phyloP scores from a whole-genome alignment of 2,888 invertebrate genomes.

The Chrysotoxum bicinctum region DNA sequence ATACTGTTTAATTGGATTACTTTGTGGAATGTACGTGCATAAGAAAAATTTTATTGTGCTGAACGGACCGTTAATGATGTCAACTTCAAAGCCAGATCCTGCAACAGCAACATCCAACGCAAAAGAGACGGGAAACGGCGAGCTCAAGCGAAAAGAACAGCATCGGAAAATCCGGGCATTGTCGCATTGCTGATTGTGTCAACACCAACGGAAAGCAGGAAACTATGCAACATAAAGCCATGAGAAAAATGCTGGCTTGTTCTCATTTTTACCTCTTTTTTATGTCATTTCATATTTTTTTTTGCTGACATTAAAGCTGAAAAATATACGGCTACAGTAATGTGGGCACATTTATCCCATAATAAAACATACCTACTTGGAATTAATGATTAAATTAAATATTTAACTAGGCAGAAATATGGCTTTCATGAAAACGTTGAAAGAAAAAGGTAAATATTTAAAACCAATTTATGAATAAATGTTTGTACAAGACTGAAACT shows the following conservation, averaged over 20 bases:
- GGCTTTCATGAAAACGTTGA: neutral
- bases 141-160: conserved; percentile 37
- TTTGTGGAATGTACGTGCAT: conserved; percentile 62
- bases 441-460: neutral
- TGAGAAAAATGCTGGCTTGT: conserved; percentile 16
- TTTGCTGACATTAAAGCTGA: neutral
- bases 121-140: conserved; percentile 18
- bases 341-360: neutral
- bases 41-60: conserved; percentile 63
- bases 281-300: neutral
- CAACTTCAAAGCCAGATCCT: conserved; percentile 53
- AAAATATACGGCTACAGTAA: neutral
- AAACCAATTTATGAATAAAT: too few relatives aligned
- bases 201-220: conserved; percentile 8
- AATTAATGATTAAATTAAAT: conserved; percentile 21
- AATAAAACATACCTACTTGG: conserved; percentile 9
- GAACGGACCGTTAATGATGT: conserved; percentile 62
- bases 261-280: neutral
- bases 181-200: conserved; percentile 59
- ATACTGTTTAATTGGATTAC: conserved; percentile 62
- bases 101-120: neutral
- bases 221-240: conserved; percentile 12
- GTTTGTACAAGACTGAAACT: too few relatives aligned
- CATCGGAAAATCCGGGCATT: conserved; percentile 41
- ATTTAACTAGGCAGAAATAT: conserved; percentile 6